Base-by-base conservation (phyloP, 1,140 invertebrate genomes). In the Penaeus japonicus region DNA sequence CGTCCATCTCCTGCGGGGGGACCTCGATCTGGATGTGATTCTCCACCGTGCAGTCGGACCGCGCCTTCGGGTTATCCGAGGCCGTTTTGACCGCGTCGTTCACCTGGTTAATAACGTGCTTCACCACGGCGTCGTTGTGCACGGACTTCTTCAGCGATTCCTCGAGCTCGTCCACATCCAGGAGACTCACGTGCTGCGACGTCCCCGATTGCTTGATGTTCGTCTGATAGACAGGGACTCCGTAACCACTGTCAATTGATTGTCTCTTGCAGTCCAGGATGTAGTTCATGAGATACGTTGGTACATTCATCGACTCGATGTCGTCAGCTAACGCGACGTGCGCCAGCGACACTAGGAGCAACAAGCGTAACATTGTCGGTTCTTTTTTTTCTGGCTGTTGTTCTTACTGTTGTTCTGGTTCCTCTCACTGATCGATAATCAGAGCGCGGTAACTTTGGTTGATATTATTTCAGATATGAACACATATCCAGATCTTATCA, bases 1-100 rank as follows among this genome's bases (percentile, higher is more conserved):
- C 70, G 24, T 78, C 55, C 1, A 88, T 0, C 54, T 88, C 80
- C 22, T 83, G 53, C 30, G 87, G 65, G 5, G 87, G 87, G 10
- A 88, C n/a, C 1, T 35, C 87, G 81, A 88, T 88, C 27, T 78
- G 53, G 65, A 88, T 88, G 65, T 88, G 80, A 39, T 88, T 88
- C 54, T 88, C 81, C 0, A 88, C 62, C 30, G 62, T 65, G 55
- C 87, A 88, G 24, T 84, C 80, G 10, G 84, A 78, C 17, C 84
- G 73, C 15, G 47, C 4, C 20, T 22, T 54, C 27, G 39, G 30
- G n/a, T 20, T 12, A 17, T 20, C 1, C 20, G 39, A 22, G 30
- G 80, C 57, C 32, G 87, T 27, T 10, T 2, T 20, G 35, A 77
- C 65, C 17, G 87, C 87, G 17, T 88, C 80, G 54, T 78, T 47